phyloP scores from a whole-genome alignment of 2,888 invertebrate genomes.

The Drosophila anomalipes region DNA sequence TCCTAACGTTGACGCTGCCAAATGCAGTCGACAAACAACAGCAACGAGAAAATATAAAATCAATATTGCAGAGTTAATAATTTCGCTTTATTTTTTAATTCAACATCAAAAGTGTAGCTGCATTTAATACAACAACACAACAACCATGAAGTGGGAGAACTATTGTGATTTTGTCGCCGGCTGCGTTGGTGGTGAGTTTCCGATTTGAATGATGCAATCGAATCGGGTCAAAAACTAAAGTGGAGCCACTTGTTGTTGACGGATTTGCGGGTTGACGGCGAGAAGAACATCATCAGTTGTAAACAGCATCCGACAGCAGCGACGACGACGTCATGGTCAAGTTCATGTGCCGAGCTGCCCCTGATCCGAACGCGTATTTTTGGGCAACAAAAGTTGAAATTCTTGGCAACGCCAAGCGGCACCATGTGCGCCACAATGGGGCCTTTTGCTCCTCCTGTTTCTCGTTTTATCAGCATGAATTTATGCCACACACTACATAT shows the following conservation, averaged over 20 bases:
- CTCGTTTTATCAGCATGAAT: background rate
- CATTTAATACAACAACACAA: slow-evolving; percentile 26
- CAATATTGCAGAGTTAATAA: slow-evolving; percentile 37
- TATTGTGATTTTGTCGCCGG: slow-evolving; percentile 87
- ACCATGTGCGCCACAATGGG: slow-evolving; percentile 37
- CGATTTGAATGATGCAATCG: slow-evolving; percentile 64
- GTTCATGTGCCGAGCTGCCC: slow-evolving; percentile 75
- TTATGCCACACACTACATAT: background rate
- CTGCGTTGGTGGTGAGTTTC: slow-evolving; percentile 86
- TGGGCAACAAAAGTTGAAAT: slow-evolving; percentile 21
- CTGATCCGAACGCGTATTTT: slow-evolving; percentile 61
- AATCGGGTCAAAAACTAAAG: background rate
- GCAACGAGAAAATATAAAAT: slow-evolving; percentile 65
- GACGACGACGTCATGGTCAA: slow-evolving; percentile 70
- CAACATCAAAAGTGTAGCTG: slow-evolving; percentile 7
- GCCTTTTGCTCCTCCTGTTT: slow-evolving; percentile 33
- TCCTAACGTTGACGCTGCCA: slow-evolving; percentile 43
- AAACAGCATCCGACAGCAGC: background rate
- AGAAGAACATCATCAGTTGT: slow-evolving; percentile 5
- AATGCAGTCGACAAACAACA: slow-evolving; percentile 54
- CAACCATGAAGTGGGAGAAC: slow-evolving; percentile 83
- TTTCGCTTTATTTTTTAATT: background rate
- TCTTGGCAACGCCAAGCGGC: slow-evolving; percentile 45
- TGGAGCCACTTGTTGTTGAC: slow-evolving; percentile 65
- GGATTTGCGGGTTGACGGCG: slow-evolving; percentile 1